A percentile compares a stretch with the other conserved stretches of the same genome.
These are phyloP conservation scores for Venusia cambrica DNA, from an alignment of 2,888 invertebrate genomes.

Conservation along the genomic window DNA sequence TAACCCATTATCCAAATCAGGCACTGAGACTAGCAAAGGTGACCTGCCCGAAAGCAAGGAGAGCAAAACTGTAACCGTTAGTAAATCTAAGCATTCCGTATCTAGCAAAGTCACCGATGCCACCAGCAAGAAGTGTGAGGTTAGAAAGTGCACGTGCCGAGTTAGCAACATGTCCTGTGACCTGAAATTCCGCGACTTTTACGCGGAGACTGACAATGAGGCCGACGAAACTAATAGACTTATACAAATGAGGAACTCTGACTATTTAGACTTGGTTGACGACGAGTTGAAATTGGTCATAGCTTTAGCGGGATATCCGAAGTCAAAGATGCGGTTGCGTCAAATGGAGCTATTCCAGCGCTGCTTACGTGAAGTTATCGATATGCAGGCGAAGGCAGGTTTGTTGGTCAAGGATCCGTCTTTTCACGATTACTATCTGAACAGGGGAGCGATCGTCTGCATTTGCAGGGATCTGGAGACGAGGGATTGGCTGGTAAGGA, in stretches of 20 bases:
- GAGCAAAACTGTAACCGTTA: constrained; percentile 41
- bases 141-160: constrained; percentile 30
- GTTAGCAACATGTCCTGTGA: constrained; percentile 47
- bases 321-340: constrained; percentile 58
- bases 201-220: constrained; percentile 56
- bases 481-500: constrained; percentile 64
- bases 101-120: constrained; percentile 42
- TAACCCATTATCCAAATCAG: constrained; percentile 35
- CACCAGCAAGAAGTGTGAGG: constrained; percentile 45
- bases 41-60: constrained; percentile 26
- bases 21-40: constrained; percentile 24
- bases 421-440: constrained; percentile 66
- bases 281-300: constrained; percentile 59
- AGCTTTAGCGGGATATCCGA: constrained; percentile 63
- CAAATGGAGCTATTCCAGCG: constrained; percentile 62
- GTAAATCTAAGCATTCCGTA: constrained; percentile 43
- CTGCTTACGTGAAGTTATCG: constrained; percentile 55
- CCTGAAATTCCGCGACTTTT: constrained; percentile 55
- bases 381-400: constrained; percentile 64
- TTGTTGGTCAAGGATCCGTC: constrained; percentile 54
- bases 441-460: constrained; percentile 66
- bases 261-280: constrained; percentile 64
- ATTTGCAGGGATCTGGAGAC: constrained; percentile 63
- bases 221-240: constrained; percentile 60
- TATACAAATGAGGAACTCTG: constrained; percentile 55